Evolutionary conservation across 2,888 invertebrate genomes (phyloP), one percentile per base, ranked within the genome.

Genomic region (Acanthosepion pharaonis): DNA sequence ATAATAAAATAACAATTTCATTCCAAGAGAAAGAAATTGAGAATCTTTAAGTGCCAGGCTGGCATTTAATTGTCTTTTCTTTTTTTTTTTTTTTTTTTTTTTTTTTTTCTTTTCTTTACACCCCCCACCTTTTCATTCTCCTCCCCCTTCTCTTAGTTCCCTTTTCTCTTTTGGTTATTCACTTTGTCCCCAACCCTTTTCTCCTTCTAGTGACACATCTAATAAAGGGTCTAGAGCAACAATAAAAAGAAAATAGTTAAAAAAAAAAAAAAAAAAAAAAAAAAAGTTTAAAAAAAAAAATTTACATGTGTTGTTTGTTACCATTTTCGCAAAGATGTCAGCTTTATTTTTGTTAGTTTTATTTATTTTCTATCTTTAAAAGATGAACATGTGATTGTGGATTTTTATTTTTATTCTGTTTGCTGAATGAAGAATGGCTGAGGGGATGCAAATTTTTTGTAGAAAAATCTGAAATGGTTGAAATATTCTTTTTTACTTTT

Each of bases 191-290:
- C 78, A 15, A 11, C n/a, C 78, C 18, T 33, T 78, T 78, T 78
- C 78, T 78, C n/a, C n/a, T 33, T 78, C 78, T 78, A n/a, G 78
- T 78, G n/a, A 78, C 78, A 78, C 78, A 78, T 78, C n/a, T 78
- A 78, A 78, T 78, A 78, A 78, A 78, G 78, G 78, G 78, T 78
- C 78, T 78, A 78, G 78, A 78, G 78, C n/a, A 78, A 78, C 78
- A 78, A 78, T 78, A 78, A 78, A 78, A 78, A 78, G 15, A 78
- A 78, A 78, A 78, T 15, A 33, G 78, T 78, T 78, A 18, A 78
- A 78, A 78, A n/a, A 78, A 78, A 78, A 11, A 78, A 78, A 11
- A n/a, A 78, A n/a, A 78, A 78, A 78, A 11, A 78, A 78, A 11
- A n/a, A 78, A 78, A 78, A 78, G 42, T 42, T 42, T 33, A 33